Base-by-base conservation (phyloP, 2,113 vertebrate species). In the Ursus arctos region DNA sequence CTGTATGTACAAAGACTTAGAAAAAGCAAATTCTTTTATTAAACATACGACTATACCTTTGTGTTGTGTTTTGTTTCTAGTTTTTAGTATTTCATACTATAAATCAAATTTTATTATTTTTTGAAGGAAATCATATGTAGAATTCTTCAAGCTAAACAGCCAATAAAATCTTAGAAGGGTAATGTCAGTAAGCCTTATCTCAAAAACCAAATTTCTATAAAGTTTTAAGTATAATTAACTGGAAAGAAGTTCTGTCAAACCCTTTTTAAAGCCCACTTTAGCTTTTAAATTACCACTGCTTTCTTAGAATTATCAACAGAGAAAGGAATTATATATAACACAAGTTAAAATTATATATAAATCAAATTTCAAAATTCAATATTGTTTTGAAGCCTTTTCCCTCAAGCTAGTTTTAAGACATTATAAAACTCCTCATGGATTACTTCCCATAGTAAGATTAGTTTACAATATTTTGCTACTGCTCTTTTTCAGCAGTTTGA, bases 281-380 rank as follows among this genome's bases (percentile, higher is more conserved):
- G 22, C 55, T 94, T 80, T 88, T 53, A 76, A 76, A 92, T 7
- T 91, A 47, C 51, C n/a, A 95, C 0, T 71, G 3, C 21, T 92
- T 15, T 88, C 28, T 83, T 76, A 95, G n/a, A 94, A 92, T 65
- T 19, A 40, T 76, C 82, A 85, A 33, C 2, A 90, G 67, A 71
- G 49, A 87, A 95, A 95, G 10, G 26, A 93, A 91, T 40, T 93
- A 74, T 24, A 81, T 61, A 87, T 67, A 97, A 95, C 33, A 12
- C 31, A 88, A 72, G 36, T 57, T 55, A 76, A 40, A 88, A 93
- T 71, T 69, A 83, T 3, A 33, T 43, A 67, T 55, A 88, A 88
- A 6, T 95, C 33, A 71, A 63, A 26, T 88, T 88, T 86, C 67
- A 85, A 89, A 91, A 86, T 80, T 85, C 31, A 91, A 24, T 67